Evolutionary conservation across 1,140 invertebrate genomes (phyloP).

Genomic region (Pseudomyrmex gracilis): DNA sequence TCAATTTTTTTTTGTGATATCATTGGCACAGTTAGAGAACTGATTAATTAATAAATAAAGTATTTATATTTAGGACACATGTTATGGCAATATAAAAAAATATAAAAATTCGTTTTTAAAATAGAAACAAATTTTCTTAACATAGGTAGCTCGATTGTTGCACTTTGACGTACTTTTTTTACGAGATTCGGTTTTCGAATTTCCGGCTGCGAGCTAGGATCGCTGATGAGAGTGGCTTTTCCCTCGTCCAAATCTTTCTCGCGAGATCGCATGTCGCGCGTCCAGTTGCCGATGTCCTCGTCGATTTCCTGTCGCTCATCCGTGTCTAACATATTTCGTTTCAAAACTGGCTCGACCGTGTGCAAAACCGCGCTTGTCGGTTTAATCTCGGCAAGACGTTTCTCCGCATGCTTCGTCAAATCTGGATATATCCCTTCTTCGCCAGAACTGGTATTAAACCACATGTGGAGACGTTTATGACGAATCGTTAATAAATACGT

Average conservation of each 20-base stretch:
- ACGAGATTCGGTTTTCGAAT: constrained; percentile 68
- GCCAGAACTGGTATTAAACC: constrained; percentile 85
- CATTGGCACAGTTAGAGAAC: background rate
- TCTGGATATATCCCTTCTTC: constrained; percentile 89
- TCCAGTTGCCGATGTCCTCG: constrained; percentile 84
- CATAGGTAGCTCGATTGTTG: background rate
- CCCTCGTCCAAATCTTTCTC: constrained; percentile 82
- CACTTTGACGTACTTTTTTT: constrained; percentile 30
- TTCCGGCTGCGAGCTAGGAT: constrained; percentile 63
- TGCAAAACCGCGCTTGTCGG: constrained; percentile 86
- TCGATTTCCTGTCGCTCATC: constrained; percentile 82
- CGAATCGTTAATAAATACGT: constrained; percentile 57
- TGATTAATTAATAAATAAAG: background rate
- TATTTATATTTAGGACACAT: no score
- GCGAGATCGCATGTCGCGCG: constrained; percentile 82
- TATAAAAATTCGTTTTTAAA: background rate
- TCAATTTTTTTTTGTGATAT: background rate
- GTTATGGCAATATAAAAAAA: background rate
- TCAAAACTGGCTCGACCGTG: constrained; percentile 84
- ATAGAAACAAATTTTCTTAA: no score
- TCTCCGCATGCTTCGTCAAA: constrained; percentile 86
- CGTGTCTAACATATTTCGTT: constrained; percentile 78
- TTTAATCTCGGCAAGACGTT: constrained; percentile 85
- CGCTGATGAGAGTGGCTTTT: constrained; percentile 52
- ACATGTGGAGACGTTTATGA: constrained; percentile 45